phyloP scores from a whole-genome alignment of 35 echinoderm and acorn worm species.

The Apostichopus parvimensis region DNA sequence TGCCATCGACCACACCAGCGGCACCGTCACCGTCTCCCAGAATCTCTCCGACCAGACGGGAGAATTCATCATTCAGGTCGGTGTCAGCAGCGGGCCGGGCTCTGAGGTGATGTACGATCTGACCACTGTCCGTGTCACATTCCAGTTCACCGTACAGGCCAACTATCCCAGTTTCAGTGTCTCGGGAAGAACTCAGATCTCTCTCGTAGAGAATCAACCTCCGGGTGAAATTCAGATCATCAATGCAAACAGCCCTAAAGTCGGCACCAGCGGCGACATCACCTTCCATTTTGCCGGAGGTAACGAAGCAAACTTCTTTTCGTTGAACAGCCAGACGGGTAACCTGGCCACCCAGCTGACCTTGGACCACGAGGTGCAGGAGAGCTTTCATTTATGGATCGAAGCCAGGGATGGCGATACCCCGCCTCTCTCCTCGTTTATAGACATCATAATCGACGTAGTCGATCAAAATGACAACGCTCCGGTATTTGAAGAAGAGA shows the following conservation, averaged over 20 bases:
- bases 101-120: conserved; percentile 12
- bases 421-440: conserved; percentile 68
- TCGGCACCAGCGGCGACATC: conserved; percentile 28
- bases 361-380: conserved; percentile 66
- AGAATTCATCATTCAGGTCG: conserved; percentile 64
- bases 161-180: conserved; percentile 63
- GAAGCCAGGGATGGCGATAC: conserved; percentile 72
- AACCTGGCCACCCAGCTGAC: conserved; percentile 52
- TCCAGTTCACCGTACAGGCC: conserved; percentile 34
- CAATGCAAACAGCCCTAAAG: conserved; percentile 61
- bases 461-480: conserved; percentile 88
- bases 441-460: conserved; percentile 57
- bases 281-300: conserved; percentile 83
- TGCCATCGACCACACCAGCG: conserved; percentile 57
- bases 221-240: conserved; percentile 54
- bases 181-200: conserved; percentile 32
- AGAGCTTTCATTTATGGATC: conserved; percentile 65
- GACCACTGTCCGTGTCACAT: conserved; percentile 58
- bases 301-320: conserved; percentile 69
- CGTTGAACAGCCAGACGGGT: conserved; percentile 70
- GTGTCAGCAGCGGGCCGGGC: conserved; percentile 29
- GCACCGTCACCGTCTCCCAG: conserved; percentile 61
- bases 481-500: conserved; percentile 66
- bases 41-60: conserved; percentile 56
- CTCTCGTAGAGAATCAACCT: conserved; percentile 52